Evolutionary conservation across 1,140 invertebrate genomes (phyloP).

Genomic region (Eufriesea mexicana): DNA sequence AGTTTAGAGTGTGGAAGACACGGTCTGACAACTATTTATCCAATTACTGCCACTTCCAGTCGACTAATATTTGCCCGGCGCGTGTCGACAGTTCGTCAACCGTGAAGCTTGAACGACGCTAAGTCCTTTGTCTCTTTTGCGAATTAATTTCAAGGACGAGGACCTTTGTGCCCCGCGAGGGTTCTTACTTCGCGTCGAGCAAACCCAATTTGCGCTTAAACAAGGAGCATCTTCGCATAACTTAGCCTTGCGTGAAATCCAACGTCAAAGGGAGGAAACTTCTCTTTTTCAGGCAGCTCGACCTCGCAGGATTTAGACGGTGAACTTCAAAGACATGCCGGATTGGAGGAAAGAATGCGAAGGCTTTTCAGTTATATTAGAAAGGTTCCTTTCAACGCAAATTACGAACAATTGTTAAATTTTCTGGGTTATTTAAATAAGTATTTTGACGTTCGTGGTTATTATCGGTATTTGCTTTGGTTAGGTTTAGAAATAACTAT

Average conservation of each 20-base stretch:
- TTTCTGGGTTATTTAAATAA: not conserved
- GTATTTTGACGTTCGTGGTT: too few species aligned
- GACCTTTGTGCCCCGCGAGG: conserved; percentile 59
- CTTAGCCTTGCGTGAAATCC: conserved; percentile 78
- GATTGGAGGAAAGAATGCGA: conserved; percentile 19
- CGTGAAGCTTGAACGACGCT: conserved; percentile 51
- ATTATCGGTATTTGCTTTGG: too few species aligned
- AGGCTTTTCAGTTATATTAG: not conserved
- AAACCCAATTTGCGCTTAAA: conserved; percentile 73
- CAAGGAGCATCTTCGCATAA: conserved; percentile 77
- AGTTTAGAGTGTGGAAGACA: not conserved
- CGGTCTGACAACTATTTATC: conserved; percentile 36
- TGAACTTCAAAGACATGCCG: conserved; percentile 43
- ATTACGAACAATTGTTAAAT: not conserved
- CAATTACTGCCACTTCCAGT: conserved; percentile 60
- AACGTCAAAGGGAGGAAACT: conserved; percentile 74
- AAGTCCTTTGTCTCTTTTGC: conserved; percentile 59
- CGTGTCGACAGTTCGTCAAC: conserved; percentile 39
- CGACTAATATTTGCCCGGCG: conserved; percentile 52
- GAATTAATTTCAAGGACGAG: conserved; percentile 61
- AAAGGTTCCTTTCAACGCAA: not conserved
- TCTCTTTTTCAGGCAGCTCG: conserved; percentile 41
- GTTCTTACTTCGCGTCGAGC: conserved; percentile 49
- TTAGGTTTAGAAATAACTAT: too few species aligned
- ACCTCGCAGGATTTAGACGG: conserved; percentile 40